Conservation (phyloP, 2,113 vertebrate species). For the Ascaphus truei region DNA sequence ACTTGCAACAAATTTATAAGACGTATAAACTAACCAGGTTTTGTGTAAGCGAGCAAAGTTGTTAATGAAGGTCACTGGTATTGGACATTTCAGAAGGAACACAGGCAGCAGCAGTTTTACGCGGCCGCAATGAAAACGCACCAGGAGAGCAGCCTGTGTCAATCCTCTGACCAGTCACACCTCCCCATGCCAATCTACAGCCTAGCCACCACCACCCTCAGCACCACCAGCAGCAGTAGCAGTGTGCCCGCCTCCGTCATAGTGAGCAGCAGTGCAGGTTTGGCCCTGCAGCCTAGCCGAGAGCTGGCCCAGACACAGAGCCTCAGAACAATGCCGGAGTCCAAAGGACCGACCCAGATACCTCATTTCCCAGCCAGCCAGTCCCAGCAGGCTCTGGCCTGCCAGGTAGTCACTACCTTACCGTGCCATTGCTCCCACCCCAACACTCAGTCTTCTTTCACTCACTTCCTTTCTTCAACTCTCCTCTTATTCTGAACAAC, state of each 20-base stretch:
- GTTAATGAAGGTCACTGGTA: conserved; percentile 36
- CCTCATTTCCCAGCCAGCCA: conserved; percentile 65
- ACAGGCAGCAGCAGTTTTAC: conserved; percentile 63
- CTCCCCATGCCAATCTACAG: conserved; percentile 51
- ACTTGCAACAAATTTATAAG: too few relatives aligned
- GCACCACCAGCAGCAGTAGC: conserved; percentile 55
- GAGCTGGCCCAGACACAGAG: conserved; percentile 62
- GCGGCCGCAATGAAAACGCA: conserved; percentile 43
- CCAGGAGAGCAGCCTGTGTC: conserved; percentile 60
- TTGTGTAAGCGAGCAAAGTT: conserved; percentile 5
- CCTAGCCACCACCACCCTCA: conserved; percentile 43
- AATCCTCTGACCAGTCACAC: conserved; percentile 58
- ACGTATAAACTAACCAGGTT: not conserved
- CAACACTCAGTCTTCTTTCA: conserved; percentile 63
- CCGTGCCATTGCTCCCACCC: conserved; percentile 53
- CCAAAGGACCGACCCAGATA: conserved; percentile 38
- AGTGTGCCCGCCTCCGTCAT: conserved; percentile 84
- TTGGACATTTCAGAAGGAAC: conserved; percentile 68
- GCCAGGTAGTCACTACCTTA: conserved; percentile 70
- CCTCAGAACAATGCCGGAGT: conserved; percentile 50
- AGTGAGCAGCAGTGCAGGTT: conserved; percentile 77
- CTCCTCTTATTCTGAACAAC: too few relatives aligned
- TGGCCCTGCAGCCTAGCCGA: conserved; percentile 46
- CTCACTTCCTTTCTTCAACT: not conserved
- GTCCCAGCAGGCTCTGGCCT: conserved; percentile 70